Conservation (phyloP, 2,888 invertebrate genomes). For the Electrophaes corylata region DNA sequence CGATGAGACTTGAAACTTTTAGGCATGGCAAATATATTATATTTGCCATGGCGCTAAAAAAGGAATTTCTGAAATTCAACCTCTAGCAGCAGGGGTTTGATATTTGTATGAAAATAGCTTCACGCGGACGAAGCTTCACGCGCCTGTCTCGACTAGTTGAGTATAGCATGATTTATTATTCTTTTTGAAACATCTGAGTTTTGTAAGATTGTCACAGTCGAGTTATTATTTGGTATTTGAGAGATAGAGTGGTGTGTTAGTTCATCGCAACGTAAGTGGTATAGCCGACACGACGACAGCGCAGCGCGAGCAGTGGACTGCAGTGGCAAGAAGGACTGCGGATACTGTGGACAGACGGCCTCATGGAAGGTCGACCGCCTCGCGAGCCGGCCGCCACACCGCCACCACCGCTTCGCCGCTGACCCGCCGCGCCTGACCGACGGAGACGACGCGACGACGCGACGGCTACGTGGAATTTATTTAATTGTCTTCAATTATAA, state of each 20-base stretch:
- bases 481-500: constrained; percentile 81
- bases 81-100: no score
- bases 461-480: constrained; percentile 81
- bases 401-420: constrained; percentile 23
- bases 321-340: constrained; percentile 49
- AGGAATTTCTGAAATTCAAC: no score
- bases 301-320: constrained; percentile 14
- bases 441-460: constrained; percentile 16
- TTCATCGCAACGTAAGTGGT: constrained; percentile 1
- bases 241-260: constrained; percentile 5
- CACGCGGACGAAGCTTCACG: no score
- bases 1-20: no score
- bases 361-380: constrained; percentile 82
- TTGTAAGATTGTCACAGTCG: constrained; percentile 4
- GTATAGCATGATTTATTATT: background rate
- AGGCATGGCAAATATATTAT: no score
- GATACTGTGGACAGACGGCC: constrained; percentile 65
- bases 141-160: no score
- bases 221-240: constrained; percentile 9
- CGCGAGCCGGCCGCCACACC: constrained; percentile 37
- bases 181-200: background rate
- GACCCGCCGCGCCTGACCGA: constrained; percentile 46
- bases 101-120: no score
- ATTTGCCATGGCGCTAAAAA: no score
- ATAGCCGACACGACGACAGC: constrained; percentile 7